Percentiles rank a stretch among this genome's conserved stretches.
These are phyloP conservation scores for Lithobates pipiens DNA, from an alignment of 2,797 vertebrate species.

Conservation along the genomic window DNA sequence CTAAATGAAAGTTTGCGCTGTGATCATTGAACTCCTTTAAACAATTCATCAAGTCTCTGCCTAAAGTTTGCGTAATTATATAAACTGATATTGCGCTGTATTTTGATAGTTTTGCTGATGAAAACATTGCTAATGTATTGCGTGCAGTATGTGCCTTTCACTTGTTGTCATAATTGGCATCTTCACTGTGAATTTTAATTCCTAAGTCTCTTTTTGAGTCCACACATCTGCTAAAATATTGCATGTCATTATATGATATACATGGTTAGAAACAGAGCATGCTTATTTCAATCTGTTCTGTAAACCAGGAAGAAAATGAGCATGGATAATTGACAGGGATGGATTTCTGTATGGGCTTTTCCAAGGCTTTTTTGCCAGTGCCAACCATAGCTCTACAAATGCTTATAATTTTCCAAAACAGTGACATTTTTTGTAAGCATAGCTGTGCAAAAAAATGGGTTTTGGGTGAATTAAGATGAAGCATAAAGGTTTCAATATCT, in stretches of 20 bases:
- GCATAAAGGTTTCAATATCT: no score
- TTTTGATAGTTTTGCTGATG: conserved; percentile 3
- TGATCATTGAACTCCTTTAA: background rate
- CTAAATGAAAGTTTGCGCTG: no score
- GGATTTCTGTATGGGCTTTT: background rate
- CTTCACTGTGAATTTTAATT: background rate
- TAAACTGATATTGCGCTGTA: conserved; percentile 2
- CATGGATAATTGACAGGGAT: background rate
- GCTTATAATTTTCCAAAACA: no score
- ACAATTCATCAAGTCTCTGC: background rate
- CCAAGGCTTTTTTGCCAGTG: no score
- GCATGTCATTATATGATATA: no score
- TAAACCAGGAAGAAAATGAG: background rate
- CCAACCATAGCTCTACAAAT: no score
- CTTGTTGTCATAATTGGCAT: background rate
- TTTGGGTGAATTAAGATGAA: no score
- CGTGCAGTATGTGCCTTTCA: conserved; percentile 15
- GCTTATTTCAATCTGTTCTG: background rate
- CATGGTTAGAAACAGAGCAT: background rate
- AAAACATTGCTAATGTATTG: conserved; percentile 31
- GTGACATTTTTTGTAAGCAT: background rate
- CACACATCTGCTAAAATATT: background rate
- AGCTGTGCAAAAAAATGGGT: background rate
- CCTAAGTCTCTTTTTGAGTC: background rate
- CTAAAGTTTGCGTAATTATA: conserved; percentile 25